Percentiles rank a stretch among this genome's conserved stretches.
Evolutionary conservation across 2,797 vertebrate genomes (phyloP).

Genomic region (Alcedo atthis): DNA sequence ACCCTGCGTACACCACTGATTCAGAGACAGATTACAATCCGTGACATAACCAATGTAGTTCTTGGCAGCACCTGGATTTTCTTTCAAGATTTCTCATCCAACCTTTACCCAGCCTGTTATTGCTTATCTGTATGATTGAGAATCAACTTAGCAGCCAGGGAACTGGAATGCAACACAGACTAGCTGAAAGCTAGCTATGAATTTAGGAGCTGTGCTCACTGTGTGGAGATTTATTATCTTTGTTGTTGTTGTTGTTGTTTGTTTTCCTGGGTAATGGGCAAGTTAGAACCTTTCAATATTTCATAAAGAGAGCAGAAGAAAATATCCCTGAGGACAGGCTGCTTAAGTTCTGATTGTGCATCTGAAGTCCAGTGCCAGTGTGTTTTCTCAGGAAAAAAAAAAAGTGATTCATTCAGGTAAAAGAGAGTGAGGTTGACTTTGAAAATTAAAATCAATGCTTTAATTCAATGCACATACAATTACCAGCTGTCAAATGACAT

Average conservation of each 20-base stretch:
- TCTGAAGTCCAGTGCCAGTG: slow-evolving; percentile 46
- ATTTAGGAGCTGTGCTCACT: slow-evolving; percentile 23
- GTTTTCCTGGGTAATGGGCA: not conserved
- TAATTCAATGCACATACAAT: slow-evolving; percentile 64
- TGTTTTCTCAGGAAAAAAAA: slow-evolving; percentile 31
- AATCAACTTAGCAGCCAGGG: not conserved
- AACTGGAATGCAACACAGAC: slow-evolving; percentile 2
- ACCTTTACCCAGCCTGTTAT: not conserved
- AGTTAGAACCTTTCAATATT: slow-evolving; percentile 14
- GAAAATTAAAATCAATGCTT: slow-evolving; percentile 69
- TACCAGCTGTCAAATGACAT: slow-evolving; percentile 51
- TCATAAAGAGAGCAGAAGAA: slow-evolving; percentile 8
- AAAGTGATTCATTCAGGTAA: slow-evolving; percentile 54
- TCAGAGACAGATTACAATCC: not conserved
- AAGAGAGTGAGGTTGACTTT: slow-evolving; percentile 52
- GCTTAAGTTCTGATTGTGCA: slow-evolving; percentile 1
- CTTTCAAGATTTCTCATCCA: slow-evolving; percentile 15
- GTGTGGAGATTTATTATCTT: not conserved
- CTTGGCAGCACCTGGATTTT: slow-evolving; percentile 16
- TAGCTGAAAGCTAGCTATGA: slow-evolving; percentile 40
- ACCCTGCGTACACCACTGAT: not conserved
- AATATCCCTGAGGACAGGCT: slow-evolving; percentile 1
- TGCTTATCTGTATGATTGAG: not conserved
- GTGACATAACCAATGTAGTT: not conserved
- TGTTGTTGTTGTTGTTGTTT: not conserved